Conservation (phyloP, 2,888 invertebrate genomes). For the Holacanthella duospinosa region DNA sequence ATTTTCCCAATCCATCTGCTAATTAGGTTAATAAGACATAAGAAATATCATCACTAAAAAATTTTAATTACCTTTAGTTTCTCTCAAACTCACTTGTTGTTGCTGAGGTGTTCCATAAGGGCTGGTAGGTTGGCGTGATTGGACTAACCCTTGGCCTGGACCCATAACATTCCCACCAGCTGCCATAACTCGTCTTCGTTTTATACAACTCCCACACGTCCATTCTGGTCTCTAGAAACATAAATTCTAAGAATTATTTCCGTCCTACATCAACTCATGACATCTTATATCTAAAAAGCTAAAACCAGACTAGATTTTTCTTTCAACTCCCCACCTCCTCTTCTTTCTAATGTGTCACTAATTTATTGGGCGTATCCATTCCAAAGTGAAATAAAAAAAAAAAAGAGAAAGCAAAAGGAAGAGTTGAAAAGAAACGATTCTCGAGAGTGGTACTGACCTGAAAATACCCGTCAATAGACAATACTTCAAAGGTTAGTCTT, state of each 20-base stretch:
- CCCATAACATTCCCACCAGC: constrained; percentile 14
- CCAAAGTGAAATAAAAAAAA: too few relatives aligned
- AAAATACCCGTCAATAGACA: too few relatives aligned
- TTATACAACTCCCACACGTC: constrained; percentile 41
- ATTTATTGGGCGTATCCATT: too few relatives aligned
- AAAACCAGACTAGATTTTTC: too few relatives aligned
- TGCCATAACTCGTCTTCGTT: constrained; percentile 31
- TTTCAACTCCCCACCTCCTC: too few relatives aligned
- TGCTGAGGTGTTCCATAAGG: constrained; percentile 10
- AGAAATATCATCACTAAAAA: neutral
- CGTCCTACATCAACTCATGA: neutral
- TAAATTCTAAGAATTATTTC: neutral
- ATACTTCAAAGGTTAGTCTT: too few relatives aligned
- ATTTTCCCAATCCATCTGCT: constrained; percentile 27
- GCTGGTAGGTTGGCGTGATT: constrained; percentile 9
- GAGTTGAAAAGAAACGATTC: too few relatives aligned
- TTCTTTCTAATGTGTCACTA: too few relatives aligned
- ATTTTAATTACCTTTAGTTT: constrained; percentile 5
- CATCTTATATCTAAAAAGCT: neutral
- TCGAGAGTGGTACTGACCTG: too few relatives aligned
- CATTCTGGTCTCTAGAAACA: constrained; percentile 39
- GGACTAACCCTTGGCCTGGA: constrained; percentile 13
- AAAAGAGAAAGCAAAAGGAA: too few relatives aligned
- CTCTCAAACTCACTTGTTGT: constrained; percentile 14
- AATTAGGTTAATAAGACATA: neutral